Conservation (phyloP, 1,140 invertebrate genomes). For the Tyrophagus putrescentiae region DNA sequence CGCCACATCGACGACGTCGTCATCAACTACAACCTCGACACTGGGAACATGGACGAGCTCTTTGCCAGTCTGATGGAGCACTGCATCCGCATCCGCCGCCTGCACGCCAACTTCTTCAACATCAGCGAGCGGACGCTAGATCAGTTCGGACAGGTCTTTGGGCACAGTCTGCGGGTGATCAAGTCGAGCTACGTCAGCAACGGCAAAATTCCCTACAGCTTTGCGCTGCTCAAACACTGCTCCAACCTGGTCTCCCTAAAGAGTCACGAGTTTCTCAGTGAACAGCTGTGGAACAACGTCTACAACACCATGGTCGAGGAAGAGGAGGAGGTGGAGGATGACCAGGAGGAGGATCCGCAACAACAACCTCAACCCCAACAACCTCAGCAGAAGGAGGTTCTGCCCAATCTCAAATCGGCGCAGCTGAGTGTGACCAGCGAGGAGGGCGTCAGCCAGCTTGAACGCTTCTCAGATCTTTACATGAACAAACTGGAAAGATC, state of each 20-base stretch:
- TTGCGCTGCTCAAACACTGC: constrained; percentile 8
- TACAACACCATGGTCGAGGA: constrained; percentile 10
- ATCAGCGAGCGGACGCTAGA: constrained; percentile 12
- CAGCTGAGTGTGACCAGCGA: constrained; percentile 12
- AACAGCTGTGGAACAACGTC: constrained; percentile 13
- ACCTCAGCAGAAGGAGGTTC: neutral
- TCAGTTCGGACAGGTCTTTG: constrained; percentile 2
- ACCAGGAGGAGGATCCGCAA: neutral
- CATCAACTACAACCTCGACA: constrained; percentile 8
- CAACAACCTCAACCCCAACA: neutral
- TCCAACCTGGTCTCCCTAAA: constrained; percentile 10
- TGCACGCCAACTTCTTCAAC: constrained; percentile 14
- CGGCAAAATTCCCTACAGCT: constrained; percentile 11
- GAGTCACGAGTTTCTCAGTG: constrained; percentile 4
- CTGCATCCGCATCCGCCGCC: constrained; percentile 13
- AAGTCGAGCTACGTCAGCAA: constrained; percentile 12
- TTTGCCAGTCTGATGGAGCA: constrained; percentile 4
- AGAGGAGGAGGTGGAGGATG: neutral
- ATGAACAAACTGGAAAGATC: constrained; percentile 18
- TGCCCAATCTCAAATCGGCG: constrained; percentile 15
- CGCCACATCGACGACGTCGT: constrained; percentile 11
- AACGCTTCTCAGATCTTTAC: constrained; percentile 11
- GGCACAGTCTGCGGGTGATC: constrained; percentile 11
- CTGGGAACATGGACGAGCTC: constrained; percentile 9
- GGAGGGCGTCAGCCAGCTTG: constrained; percentile 17